phyloP scores from a whole-genome alignment of 2,113 vertebrate species.

The Herpetotheres cachinnans region DNA sequence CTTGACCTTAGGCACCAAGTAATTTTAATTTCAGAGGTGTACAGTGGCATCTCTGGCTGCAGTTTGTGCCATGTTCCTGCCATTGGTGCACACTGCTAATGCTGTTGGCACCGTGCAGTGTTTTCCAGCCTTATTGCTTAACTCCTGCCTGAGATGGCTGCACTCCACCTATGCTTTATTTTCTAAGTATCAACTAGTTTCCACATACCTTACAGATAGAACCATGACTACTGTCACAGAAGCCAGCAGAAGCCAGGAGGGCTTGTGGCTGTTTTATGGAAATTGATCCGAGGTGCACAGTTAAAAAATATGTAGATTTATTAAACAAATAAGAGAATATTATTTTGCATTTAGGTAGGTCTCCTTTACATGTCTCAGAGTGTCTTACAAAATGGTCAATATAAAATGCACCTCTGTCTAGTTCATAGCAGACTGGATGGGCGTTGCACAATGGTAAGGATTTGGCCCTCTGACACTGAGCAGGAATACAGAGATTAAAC shows the following conservation, averaged over 20 bases:
- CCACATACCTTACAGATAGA: neutral
- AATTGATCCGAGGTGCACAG: fast-evolving
- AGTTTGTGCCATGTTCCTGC: neutral
- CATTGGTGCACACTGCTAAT: neutral
- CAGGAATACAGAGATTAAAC: neutral
- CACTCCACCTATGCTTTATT: neutral
- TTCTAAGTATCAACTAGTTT: neutral
- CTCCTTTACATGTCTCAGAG: neutral
- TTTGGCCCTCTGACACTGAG: neutral
- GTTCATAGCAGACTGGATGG: neutral
- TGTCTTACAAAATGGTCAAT: neutral
- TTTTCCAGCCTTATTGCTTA: constrained; percentile 1
- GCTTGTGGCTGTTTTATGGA: neutral
- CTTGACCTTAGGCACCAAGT: neutral
- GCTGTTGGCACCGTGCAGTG: neutral
- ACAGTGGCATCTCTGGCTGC: neutral
- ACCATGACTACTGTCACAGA: neutral
- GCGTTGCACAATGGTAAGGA: neutral
- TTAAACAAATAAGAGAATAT: neutral
- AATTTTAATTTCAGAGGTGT: neutral
- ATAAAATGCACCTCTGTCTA: neutral
- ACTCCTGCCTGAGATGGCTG: neutral
- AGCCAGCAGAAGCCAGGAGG: neutral
- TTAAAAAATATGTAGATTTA: neutral
- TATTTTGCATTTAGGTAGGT: neutral